phyloP scores from a whole-genome alignment of 2,888 invertebrate genomes.

The Tachina lurida region DNA sequence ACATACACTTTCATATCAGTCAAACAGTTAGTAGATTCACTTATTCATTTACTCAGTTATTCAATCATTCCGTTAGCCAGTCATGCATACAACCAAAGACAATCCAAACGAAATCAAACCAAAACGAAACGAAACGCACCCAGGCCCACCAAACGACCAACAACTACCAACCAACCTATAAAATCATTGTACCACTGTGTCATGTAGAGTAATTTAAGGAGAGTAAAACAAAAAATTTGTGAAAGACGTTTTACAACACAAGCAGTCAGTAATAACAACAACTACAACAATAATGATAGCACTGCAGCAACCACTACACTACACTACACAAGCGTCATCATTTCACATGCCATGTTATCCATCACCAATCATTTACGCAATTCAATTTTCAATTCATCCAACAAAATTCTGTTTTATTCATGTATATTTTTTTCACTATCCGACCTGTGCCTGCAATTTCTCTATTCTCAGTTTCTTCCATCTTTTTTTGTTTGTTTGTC shows the following conservation, averaged over 20 bases:
- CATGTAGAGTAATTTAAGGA: constrained; percentile 65
- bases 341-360: constrained; percentile 65
- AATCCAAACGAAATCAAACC: not conserved
- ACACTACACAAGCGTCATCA: constrained; percentile 15
- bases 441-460: constrained; percentile 27
- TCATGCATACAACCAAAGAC: constrained; percentile 37
- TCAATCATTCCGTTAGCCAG: constrained; percentile 29
- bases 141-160: not conserved
- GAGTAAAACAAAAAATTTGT: constrained; percentile 66
- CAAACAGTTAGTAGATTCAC: constrained; percentile 47
- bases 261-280: not conserved
- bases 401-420: constrained; percentile 19
- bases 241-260: constrained; percentile 53
- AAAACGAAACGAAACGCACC: too few species aligned
- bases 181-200: constrained; percentile 46
- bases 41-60: constrained; percentile 36
- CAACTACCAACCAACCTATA: constrained; percentile 13
- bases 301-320: constrained; percentile 9
- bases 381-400: constrained; percentile 62
- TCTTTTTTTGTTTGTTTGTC: constrained; percentile 46
- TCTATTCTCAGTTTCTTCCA: constrained; percentile 26
- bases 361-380: constrained; percentile 69
- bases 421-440: not conserved
- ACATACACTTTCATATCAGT: constrained; percentile 27
- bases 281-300: constrained; percentile 1